These are phyloP conservation scores for Synergus itoensis DNA, from an alignment of 2,888 invertebrate genomes.

Conservation along the genomic window DNA sequence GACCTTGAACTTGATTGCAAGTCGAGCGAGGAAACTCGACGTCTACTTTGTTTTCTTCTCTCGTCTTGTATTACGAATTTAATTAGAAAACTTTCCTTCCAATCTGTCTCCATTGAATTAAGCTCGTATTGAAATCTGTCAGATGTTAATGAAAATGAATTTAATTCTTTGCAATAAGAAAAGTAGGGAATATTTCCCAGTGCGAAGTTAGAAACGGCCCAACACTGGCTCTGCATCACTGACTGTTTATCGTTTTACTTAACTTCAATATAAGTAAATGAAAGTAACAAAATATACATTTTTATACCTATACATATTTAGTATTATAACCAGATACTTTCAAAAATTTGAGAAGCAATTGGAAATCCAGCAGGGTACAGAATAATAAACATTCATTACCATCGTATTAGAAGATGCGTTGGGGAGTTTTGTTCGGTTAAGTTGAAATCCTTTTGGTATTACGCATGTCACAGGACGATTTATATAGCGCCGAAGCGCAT, in stretches of 20 bases:
- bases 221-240: no score
- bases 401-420: neutral
- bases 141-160: slow-evolving; percentile 21
- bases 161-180: neutral
- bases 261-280: no score
- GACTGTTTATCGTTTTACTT: no score
- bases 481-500: slow-evolving; percentile 59
- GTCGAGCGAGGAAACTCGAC: slow-evolving; percentile 31
- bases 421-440: neutral
- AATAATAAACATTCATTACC: neutral
- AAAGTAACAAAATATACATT: no score
- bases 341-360: neutral
- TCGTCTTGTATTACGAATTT: slow-evolving; percentile 33
- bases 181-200: neutral
- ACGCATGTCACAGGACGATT: slow-evolving; percentile 49
- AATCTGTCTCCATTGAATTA: slow-evolving; percentile 32
- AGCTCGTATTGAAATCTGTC: slow-evolving; percentile 12
- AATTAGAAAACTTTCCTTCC: slow-evolving; percentile 27
- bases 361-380: neutral
- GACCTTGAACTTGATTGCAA: slow-evolving; percentile 41
- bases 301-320: no score
- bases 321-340: neutral
- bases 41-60: slow-evolving; percentile 29
- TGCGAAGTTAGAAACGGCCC: no score
- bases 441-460: slow-evolving; percentile 23